Percentiles rank a stretch among this genome's conserved stretches.
phyloP scores from a whole-genome alignment of 1,140 invertebrate species.

The Ips typographus region DNA sequence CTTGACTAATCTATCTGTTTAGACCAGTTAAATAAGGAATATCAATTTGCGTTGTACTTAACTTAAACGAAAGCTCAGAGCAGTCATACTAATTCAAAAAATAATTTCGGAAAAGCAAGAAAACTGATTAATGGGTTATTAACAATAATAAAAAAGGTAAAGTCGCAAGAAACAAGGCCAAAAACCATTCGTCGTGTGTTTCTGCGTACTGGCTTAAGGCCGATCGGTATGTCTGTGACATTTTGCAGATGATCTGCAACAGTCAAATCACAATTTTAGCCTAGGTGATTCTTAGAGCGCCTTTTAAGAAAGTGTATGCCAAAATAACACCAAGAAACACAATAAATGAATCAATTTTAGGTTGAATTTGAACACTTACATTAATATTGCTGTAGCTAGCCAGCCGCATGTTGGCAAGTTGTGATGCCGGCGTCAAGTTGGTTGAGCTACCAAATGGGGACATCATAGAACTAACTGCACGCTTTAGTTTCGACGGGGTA shows the following conservation, averaged over 20 bases:
- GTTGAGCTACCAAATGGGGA: slow-evolving; percentile 82
- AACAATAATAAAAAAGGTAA: too few relatives aligned
- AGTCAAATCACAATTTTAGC: background rate
- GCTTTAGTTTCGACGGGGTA: slow-evolving; percentile 88
- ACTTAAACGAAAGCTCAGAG: too few relatives aligned
- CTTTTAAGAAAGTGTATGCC: background rate
- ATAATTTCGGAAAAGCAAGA: too few relatives aligned
- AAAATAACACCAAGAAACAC: background rate
- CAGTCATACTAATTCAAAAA: too few relatives aligned
- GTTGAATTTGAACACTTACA: slow-evolving; percentile 57
- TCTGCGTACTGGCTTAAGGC: too few relatives aligned
- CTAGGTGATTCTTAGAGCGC: background rate
- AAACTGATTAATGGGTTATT: too few relatives aligned
- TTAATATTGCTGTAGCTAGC: slow-evolving; percentile 83
- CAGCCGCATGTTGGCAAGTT: slow-evolving; percentile 77
- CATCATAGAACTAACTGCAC: slow-evolving; percentile 93
- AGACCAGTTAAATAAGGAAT: too few relatives aligned
- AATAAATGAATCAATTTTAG: background rate
- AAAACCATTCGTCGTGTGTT: too few relatives aligned
- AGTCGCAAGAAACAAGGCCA: too few relatives aligned
- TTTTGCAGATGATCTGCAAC: too few relatives aligned
- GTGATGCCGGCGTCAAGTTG: slow-evolving; percentile 71
- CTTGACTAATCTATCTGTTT: too few relatives aligned
- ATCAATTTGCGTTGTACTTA: too few relatives aligned
- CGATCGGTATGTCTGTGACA: background rate